Percentiles rank a stretch among this genome's conserved stretches.
These are phyloP conservation scores for Larimichthys polyactis DNA, from an alignment of 2,113 vertebrate species.

Conservation along the genomic window DNA sequence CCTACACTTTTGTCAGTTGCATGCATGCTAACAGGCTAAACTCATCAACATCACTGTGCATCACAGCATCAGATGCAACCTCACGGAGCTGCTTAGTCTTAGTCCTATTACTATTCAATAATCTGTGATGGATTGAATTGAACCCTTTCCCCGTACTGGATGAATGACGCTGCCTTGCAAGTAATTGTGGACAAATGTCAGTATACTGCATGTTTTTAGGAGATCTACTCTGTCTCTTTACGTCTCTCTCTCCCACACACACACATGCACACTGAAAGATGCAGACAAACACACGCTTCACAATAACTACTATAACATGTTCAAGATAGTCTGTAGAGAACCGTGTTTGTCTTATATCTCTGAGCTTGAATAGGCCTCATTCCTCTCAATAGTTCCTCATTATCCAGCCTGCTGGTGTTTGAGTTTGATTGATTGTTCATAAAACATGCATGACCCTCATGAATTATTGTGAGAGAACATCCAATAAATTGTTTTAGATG, in stretches of 20 bases:
- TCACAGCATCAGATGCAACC: background rate
- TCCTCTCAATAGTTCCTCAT: slow-evolving; percentile 73
- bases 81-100: slow-evolving; percentile 26
- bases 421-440: slow-evolving; percentile 83
- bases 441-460: slow-evolving; percentile 83
- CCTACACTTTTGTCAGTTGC: no score
- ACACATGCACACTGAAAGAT: background rate
- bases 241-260: background rate
- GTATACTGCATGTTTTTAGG: slow-evolving; percentile 13
- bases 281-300: slow-evolving; percentile 14
- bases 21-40: background rate
- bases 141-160: background rate
- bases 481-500: slow-evolving; percentile 87
- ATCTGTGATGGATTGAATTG: slow-evolving; percentile 20
- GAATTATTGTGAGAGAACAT: slow-evolving; percentile 83
- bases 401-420: slow-evolving; percentile 72
- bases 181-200: slow-evolving; percentile 16
- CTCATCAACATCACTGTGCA: background rate
- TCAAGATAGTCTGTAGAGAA: slow-evolving; percentile 25
- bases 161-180: background rate
- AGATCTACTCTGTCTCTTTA: background rate
- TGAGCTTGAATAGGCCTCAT: slow-evolving; percentile 55
- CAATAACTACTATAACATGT: background rate
- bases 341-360: slow-evolving; percentile 37
- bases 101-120: slow-evolving; percentile 16